Conservation (phyloP, 1,140 invertebrate species). For the Heliconius himera region DNA sequence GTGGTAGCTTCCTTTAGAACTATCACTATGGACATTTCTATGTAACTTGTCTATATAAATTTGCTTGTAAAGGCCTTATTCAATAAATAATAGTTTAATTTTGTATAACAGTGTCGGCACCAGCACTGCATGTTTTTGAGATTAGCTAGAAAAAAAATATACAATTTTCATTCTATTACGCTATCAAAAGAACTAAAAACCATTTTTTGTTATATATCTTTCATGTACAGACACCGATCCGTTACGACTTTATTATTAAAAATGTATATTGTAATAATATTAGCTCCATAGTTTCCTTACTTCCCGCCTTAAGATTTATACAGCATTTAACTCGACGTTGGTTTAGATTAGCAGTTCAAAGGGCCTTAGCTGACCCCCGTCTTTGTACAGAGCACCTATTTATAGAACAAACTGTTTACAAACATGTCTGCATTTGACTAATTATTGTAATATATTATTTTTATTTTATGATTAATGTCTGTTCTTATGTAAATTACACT, state of each 20-base stretch:
- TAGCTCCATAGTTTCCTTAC: background rate
- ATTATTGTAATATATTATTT: slow-evolving; percentile 14
- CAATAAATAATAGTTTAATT: too few relatives aligned
- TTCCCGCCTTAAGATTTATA: slow-evolving; percentile 49
- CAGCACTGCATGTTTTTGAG: too few relatives aligned
- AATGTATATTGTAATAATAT: background rate
- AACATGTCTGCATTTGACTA: slow-evolving; percentile 13
- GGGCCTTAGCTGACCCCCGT: slow-evolving; percentile 41
- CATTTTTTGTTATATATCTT: background rate
- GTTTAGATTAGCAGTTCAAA: slow-evolving; percentile 58
- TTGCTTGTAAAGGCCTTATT: too few relatives aligned
- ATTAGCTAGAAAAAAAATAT: too few relatives aligned
- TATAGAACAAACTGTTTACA: slow-evolving; percentile 29
- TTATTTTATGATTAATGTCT: slow-evolving; percentile 7
- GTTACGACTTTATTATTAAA: too few relatives aligned
- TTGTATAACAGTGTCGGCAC: too few relatives aligned
- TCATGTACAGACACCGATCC: background rate
- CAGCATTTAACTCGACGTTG: slow-evolving; percentile 53
- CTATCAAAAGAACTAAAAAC: too few relatives aligned
- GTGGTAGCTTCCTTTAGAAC: too few relatives aligned
- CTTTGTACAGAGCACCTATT: slow-evolving; percentile 37
- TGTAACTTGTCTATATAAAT: too few relatives aligned
- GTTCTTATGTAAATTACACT: background rate
- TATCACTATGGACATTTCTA: too few relatives aligned
- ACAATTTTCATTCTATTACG: too few relatives aligned